phyloP scores from a whole-genome alignment of 2,797 vertebrate species.

The Anguilla obscura region DNA sequence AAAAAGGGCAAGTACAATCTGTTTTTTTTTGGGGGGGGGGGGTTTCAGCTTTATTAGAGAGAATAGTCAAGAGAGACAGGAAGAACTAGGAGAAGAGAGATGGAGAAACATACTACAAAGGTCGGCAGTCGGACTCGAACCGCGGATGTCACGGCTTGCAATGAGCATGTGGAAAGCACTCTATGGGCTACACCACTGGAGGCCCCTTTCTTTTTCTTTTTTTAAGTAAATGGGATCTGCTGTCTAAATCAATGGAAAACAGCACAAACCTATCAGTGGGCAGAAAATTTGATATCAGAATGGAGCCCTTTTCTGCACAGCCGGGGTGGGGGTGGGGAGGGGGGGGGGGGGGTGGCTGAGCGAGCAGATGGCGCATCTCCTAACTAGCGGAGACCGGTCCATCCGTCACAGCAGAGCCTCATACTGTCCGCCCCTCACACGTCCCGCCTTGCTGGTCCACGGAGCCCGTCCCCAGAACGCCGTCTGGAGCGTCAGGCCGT shows the following conservation, averaged over 20 bases:
- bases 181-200: too few species aligned
- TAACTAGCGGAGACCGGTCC: conserved; percentile 44
- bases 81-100: too few species aligned
- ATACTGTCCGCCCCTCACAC: conserved; percentile 7
- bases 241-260: conserved; percentile 9
- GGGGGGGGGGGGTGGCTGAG: background rate
- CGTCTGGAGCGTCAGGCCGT: conserved; percentile 17
- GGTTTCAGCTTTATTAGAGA: too few species aligned
- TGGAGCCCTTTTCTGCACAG: conserved; percentile 53
- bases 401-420: conserved; percentile 19
- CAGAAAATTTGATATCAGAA: conserved; percentile 49
- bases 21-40: background rate
- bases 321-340: conserved; percentile 40
- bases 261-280: conserved; percentile 27
- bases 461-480: conserved; percentile 30
- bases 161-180: too few species aligned
- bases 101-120: too few species aligned
- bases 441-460: conserved; percentile 59
- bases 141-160: too few species aligned
- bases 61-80: too few species aligned
- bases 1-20: background rate
- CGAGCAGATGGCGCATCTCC: conserved; percentile 59
- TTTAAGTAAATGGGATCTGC: background rate
- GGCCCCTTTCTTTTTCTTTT: too few species aligned
- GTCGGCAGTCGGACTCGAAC: too few species aligned